phyloP scores from a whole-genome alignment of 2,888 invertebrate genomes.

The Agrenia bidenticulata region DNA sequence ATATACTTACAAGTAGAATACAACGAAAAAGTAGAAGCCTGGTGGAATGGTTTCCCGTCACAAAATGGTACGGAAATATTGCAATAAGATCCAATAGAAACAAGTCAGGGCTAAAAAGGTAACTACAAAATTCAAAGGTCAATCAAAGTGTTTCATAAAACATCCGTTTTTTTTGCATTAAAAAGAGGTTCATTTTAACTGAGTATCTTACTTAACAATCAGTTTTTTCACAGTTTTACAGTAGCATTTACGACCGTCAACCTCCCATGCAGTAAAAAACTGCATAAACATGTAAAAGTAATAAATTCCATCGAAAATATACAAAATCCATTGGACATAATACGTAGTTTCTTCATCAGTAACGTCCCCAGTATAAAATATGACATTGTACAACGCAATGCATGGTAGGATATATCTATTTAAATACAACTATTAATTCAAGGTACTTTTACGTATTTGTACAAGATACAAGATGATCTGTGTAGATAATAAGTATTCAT shows the following conservation, averaged over 20 bases:
- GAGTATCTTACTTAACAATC: conserved; percentile 26
- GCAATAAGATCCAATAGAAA: conserved; percentile 23
- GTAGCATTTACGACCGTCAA: conserved; percentile 30
- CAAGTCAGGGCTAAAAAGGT: conserved; percentile 17
- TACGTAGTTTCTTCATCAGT: conserved; percentile 9
- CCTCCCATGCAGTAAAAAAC: conserved; percentile 40
- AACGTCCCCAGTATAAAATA: conserved; percentile 17
- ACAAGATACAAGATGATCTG: background rate
- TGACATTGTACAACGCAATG: background rate
- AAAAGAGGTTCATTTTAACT: background rate
- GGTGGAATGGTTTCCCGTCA: conserved; percentile 6
- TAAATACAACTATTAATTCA: too few species aligned
- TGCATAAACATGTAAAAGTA: conserved; percentile 33
- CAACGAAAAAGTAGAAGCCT: conserved; percentile 16
- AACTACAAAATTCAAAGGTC: conserved; percentile 17
- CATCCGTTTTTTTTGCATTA: background rate
- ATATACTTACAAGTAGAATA: conserved; percentile 21
- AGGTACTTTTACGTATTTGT: background rate
- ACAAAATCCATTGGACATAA: background rate
- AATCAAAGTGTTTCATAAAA: background rate
- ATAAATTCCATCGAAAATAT: conserved; percentile 23
- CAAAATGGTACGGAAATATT: conserved; percentile 25
- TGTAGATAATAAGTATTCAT: too few species aligned
- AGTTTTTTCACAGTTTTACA: conserved; percentile 35
- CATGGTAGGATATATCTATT: background rate